phyloP scores from a whole-genome alignment of 2,113 vertebrate species.

The Dunckerocampus dactyliophorus region DNA sequence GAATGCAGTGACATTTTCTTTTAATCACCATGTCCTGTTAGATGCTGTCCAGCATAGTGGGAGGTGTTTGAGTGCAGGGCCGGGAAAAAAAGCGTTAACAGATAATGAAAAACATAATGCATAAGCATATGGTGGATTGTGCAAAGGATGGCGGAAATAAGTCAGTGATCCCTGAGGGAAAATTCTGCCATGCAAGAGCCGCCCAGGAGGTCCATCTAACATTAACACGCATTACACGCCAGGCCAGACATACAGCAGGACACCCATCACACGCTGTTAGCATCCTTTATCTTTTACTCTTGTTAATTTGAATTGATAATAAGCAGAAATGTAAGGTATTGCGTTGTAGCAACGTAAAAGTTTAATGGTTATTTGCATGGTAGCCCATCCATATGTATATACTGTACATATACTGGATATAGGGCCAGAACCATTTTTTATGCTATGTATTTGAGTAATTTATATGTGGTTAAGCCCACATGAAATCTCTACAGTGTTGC shows the following conservation, averaged over 20 bases:
- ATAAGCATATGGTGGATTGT: constrained; percentile 58
- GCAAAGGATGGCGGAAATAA: constrained; percentile 55
- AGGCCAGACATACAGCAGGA: constrained; percentile 59
- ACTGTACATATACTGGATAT: not conserved
- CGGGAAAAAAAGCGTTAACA: constrained; percentile 17
- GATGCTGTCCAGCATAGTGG: constrained; percentile 54
- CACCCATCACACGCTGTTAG: constrained; percentile 51
- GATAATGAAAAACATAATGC: constrained; percentile 58
- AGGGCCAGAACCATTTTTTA: too few species aligned
- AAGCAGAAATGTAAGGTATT: not conserved
- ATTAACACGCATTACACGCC: constrained; percentile 64
- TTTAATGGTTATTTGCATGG: constrained; percentile 13
- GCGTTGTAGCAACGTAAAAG: constrained; percentile 8
- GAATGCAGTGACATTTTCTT: constrained; percentile 70
- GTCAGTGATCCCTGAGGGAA: constrained; percentile 40
- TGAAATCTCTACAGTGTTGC: not conserved
- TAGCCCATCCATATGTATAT: not conserved
- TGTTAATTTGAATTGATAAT: constrained; percentile 45
- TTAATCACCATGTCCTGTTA: constrained; percentile 56
- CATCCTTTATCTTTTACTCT: constrained; percentile 38
- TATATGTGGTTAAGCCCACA: constrained; percentile 10
- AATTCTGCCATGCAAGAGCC: constrained; percentile 31
- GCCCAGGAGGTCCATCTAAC: constrained; percentile 60
- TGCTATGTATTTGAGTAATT: too few species aligned
- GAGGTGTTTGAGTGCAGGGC: constrained; percentile 7